These are phyloP conservation scores for Phoxinus phoxinus DNA, from an alignment of 2,113 vertebrate species.

Conservation along the genomic window DNA sequence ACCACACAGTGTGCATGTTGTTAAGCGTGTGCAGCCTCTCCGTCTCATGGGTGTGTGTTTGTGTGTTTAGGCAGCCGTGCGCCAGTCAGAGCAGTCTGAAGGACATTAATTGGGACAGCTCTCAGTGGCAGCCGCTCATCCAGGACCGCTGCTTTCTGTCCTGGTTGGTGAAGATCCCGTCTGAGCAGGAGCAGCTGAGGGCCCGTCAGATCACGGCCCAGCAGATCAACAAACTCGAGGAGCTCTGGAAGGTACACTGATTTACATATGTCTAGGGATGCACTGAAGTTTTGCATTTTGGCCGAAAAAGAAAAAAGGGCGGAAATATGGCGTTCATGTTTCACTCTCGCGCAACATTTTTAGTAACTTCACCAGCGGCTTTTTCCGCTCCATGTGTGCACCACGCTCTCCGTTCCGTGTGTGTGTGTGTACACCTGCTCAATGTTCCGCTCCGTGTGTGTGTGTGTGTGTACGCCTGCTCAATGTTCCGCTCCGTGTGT, in stretches of 20 bases:
- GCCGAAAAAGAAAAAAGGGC: no score
- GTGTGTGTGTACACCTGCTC: no score
- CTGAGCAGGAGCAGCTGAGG: constrained; percentile 95
- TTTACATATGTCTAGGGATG: not conserved
- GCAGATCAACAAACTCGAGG: constrained; percentile 98
- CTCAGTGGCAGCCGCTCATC: constrained; percentile 98
- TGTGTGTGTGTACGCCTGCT: no score
- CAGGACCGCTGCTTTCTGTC: constrained; percentile 98
- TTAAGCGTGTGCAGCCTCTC: not conserved
- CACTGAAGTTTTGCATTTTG: no score
- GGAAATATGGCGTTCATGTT: no score
- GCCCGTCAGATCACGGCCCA: constrained; percentile 97
- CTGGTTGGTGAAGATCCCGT: constrained; percentile 98
- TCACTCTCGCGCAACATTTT: no score
- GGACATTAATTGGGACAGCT: constrained; percentile 99
- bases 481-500: no score
- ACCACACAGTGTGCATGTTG: not conserved
- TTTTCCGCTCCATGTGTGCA: no score
- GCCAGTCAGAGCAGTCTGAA: constrained; percentile 99
- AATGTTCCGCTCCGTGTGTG: no score
- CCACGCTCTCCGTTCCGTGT: no score
- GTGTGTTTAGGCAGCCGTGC: constrained; percentile 88
- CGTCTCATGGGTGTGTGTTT: constrained; percentile 6
- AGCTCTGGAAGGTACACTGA: constrained; percentile 91
- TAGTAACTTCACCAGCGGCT: no score